phyloP scores from a whole-genome alignment of 2,888 invertebrate species.

The Nomada goodeniana region DNA sequence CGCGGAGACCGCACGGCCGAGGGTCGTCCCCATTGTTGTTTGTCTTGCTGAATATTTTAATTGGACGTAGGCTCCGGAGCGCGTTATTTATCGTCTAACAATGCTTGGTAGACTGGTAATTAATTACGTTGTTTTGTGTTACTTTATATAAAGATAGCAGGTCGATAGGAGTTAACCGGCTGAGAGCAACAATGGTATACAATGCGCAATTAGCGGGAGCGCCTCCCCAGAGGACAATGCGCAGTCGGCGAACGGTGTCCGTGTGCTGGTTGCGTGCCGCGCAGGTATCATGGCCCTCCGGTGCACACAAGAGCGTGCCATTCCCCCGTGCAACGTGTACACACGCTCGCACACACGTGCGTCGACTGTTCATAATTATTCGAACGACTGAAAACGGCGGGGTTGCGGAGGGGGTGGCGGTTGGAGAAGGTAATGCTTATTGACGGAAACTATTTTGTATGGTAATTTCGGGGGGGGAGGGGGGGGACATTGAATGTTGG shows the following conservation, averaged over 20 bases:
- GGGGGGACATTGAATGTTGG: no score
- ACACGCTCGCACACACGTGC: no score
- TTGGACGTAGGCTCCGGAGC: slow-evolving; percentile 78
- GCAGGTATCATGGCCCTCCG: slow-evolving; percentile 66
- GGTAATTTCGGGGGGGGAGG: no score
- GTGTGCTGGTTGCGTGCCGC: slow-evolving; percentile 72
- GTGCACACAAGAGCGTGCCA: slow-evolving; percentile 55
- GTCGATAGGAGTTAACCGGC: slow-evolving; percentile 82
- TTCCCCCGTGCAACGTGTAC: slow-evolving; percentile 31
- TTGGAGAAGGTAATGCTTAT: no score
- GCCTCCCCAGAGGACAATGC: slow-evolving; percentile 76
- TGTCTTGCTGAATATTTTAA: slow-evolving; percentile 84
- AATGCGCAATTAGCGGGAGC: slow-evolving; percentile 83
- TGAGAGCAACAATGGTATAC: slow-evolving; percentile 81
- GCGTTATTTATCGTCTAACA: slow-evolving; percentile 84
- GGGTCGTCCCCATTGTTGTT: slow-evolving; percentile 82
- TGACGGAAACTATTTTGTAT: no score
- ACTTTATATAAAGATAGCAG: slow-evolving; percentile 83
- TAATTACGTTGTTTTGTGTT: slow-evolving; percentile 84
- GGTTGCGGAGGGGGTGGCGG: no score
- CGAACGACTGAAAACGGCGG: no score
- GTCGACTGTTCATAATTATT: no score
- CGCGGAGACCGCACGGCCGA: slow-evolving; percentile 57
- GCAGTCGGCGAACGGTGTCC: slow-evolving; percentile 70
- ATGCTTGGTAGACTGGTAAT: slow-evolving; percentile 83